These are phyloP conservation scores for Malurus cyaneus DNA, from an alignment of 2,113 vertebrate species.

Conservation along the genomic window DNA sequence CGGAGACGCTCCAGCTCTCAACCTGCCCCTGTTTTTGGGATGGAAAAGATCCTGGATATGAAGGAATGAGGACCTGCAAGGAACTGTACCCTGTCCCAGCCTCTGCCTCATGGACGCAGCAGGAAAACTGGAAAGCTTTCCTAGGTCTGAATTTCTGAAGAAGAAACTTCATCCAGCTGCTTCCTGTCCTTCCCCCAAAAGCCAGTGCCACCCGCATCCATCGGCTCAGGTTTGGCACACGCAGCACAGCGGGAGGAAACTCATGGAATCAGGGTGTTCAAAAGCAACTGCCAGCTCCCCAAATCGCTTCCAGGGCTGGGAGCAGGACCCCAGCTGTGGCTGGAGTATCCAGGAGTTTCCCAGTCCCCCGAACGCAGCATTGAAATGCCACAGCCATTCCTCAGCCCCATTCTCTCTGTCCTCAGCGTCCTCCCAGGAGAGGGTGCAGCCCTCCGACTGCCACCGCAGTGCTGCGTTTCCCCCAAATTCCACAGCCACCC, in stretches of 20 bases:
- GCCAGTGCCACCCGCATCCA: background rate
- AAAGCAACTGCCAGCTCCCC: background rate
- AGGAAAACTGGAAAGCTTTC: background rate
- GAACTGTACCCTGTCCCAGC: background rate
- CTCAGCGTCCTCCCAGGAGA: background rate
- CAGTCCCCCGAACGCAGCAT: background rate
- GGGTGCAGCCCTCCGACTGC: background rate
- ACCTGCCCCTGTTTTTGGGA: background rate
- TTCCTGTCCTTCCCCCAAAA: background rate
- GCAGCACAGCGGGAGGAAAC: background rate
- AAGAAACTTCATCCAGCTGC: background rate
- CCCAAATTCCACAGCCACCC: background rate
- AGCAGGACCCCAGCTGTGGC: background rate
- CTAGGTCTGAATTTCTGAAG: background rate
- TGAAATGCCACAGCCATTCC: background rate
- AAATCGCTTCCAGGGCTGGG: background rate
- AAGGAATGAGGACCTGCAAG: background rate
- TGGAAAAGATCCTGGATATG: background rate
- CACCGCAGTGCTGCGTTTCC: background rate
- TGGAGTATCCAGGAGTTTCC: background rate
- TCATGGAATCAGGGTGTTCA: background rate
- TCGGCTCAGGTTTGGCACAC: background rate
- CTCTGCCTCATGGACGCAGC: background rate
- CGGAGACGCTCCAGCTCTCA: accelerated
- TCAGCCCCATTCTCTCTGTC: background rate